Evolutionary conservation across 2,113 vertebrate species (phyloP).

Genomic region (Rhodinocichla rosea): DNA sequence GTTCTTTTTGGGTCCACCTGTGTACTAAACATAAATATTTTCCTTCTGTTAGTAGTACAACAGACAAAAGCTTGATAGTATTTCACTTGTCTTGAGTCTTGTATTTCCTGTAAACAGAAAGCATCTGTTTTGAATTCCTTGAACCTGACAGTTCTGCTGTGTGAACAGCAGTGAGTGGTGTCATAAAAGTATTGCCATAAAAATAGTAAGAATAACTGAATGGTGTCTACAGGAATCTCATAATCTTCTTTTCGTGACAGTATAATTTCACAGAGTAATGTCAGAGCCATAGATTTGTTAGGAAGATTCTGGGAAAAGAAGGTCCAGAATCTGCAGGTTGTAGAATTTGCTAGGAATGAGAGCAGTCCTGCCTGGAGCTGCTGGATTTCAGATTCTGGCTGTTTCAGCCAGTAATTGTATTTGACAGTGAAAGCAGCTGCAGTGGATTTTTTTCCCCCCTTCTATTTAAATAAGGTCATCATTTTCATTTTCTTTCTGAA

Average conservation of each 20-base stretch:
- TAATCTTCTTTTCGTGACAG: not conserved
- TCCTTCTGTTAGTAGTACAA: not conserved
- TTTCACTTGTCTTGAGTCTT: not conserved
- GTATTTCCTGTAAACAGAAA: not conserved
- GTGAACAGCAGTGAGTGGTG: not conserved
- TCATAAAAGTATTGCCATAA: not conserved
- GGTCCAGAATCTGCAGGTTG: not conserved
- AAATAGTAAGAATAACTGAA: not conserved
- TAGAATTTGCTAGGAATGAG: not conserved
- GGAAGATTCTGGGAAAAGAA: not conserved
- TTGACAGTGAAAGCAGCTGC: slow-evolving; percentile 18
- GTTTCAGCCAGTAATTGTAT: slow-evolving; percentile 24
- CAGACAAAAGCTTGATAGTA: not conserved
- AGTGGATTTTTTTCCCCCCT: not conserved
- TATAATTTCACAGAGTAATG: not conserved
- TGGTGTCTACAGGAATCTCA: not conserved
- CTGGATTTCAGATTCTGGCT: slow-evolving; percentile 35
- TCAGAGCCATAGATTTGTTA: not conserved
- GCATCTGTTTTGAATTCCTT: slow-evolving; percentile 14
- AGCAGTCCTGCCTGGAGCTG: not conserved
- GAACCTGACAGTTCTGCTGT: not conserved
- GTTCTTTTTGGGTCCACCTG: not conserved
- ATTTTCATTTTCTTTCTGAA: not conserved
- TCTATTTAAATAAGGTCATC: not conserved
- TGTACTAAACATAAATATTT: not conserved